Evolutionary conservation across 2,888 invertebrate genomes (phyloP).

Genomic region (Ethmia dodecea): DNA sequence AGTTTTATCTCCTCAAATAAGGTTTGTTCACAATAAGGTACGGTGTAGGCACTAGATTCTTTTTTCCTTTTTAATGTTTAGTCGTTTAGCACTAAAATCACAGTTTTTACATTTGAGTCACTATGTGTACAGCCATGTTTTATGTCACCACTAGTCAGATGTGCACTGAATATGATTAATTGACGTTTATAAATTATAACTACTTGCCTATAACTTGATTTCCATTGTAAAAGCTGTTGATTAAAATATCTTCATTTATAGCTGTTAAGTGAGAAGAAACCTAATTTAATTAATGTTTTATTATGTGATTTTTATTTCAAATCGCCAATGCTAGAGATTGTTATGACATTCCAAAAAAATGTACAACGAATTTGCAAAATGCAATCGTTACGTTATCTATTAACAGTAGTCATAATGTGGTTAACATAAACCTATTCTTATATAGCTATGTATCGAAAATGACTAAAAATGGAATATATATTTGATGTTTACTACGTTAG

Average conservation of each 20-base stretch:
- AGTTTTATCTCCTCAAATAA: conserved; percentile 42
- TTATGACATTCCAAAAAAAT: conserved; percentile 49
- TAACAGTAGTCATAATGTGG: too few relatives aligned
- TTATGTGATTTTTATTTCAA: conserved; percentile 26
- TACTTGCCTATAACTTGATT: conserved; percentile 13
- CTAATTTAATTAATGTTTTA: conserved; percentile 18
- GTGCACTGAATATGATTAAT: too few relatives aligned
- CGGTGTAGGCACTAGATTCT: conserved; percentile 52
- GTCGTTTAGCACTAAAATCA: conserved; percentile 46
- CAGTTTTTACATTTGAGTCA: conserved; percentile 61
- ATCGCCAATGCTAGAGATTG: conserved; percentile 30
- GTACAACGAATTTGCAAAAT: conserved; percentile 6
- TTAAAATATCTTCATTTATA: conserved; percentile 38
- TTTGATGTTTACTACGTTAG: too few relatives aligned
- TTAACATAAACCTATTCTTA: conserved; percentile 3
- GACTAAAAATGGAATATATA: too few relatives aligned
- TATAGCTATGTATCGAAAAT: neutral
- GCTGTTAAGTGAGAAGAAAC: conserved; percentile 41
- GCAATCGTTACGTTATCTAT: conserved; percentile 3
- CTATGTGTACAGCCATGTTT: conserved; percentile 27
- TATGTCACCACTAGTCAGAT: conserved; percentile 23
- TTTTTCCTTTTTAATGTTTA: conserved; percentile 15
- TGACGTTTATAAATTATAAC: too few relatives aligned
- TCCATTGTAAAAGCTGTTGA: conserved; percentile 55
- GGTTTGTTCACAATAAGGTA: conserved; percentile 62